Evolutionary conservation across 2,888 invertebrate species (phyloP).

Genomic region (Kuschelorhynchus macadamiae): DNA sequence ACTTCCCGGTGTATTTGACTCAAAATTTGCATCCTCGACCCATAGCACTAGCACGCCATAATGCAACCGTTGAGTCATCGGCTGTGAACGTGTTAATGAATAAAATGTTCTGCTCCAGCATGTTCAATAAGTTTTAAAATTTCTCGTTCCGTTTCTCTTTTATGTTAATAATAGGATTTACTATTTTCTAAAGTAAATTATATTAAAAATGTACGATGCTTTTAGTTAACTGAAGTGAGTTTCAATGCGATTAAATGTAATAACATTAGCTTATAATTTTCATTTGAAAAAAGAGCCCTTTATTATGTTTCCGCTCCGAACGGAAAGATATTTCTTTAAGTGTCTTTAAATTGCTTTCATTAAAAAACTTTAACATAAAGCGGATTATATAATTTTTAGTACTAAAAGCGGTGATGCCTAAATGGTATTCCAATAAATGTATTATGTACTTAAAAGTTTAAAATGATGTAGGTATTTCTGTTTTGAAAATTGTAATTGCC

Average conservation of each 20-base stretch:
- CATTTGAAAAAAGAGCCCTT: neutral
- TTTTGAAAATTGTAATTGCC: too few species aligned
- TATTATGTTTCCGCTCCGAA: neutral
- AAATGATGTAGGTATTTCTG: too few species aligned
- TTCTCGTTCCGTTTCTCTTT: neutral
- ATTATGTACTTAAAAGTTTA: too few species aligned
- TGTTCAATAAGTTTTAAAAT: neutral
- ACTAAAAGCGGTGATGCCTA: too few species aligned
- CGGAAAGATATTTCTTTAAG: too few species aligned
- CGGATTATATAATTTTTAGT: too few species aligned
- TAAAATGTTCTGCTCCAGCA: neutral
- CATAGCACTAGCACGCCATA: too few species aligned
- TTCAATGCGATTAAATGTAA: neutral
- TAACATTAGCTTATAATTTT: neutral
- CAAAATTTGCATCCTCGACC: too few species aligned
- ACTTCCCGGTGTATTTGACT: too few species aligned
- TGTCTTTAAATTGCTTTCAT: too few species aligned
- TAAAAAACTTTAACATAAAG: too few species aligned
- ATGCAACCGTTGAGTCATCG: neutral
- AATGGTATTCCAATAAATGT: too few species aligned
- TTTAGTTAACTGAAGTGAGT: neutral
- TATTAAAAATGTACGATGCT: neutral
- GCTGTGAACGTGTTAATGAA: neutral
- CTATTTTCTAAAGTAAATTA: neutral
- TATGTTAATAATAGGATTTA: slow-evolving; percentile 5